Evolutionary conservation across 2,113 vertebrate species (phyloP).

Genomic region (Willisornis vidua): DNA sequence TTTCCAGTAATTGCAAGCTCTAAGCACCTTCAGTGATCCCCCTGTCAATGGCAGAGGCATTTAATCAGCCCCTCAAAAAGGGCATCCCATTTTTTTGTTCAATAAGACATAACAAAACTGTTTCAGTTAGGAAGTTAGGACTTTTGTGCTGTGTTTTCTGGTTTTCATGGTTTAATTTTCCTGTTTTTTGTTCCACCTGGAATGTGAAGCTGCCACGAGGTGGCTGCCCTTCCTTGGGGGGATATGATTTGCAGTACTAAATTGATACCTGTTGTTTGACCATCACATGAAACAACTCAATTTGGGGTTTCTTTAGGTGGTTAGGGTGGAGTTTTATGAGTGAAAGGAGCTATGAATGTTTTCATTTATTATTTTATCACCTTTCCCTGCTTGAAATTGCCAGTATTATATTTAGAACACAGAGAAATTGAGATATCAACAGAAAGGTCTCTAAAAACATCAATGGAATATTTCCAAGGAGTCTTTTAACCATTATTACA

Average conservation of each 20-base stretch:
- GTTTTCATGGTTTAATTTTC: not conserved
- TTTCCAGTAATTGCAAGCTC: not conserved
- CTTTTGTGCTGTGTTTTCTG: not conserved
- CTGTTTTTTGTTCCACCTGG: not conserved
- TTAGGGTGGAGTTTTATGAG: not conserved
- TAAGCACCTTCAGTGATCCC: not conserved
- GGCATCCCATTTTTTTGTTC: not conserved
- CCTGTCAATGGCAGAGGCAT: not conserved
- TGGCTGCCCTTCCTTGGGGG: not conserved
- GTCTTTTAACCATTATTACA: not conserved
- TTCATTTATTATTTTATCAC: not conserved
- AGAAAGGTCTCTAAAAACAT: not conserved
- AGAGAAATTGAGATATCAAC: not conserved
- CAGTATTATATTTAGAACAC: not conserved
- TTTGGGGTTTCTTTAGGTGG: too few species aligned
- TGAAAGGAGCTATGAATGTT: not conserved
- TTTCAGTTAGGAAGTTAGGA: not conserved
- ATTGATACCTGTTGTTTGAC: not conserved
- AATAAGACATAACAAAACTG: not conserved
- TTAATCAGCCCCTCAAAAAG: not conserved
- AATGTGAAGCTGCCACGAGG: not conserved
- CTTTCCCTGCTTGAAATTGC: not conserved
- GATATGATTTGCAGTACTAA: not conserved
- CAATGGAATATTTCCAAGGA: not conserved
- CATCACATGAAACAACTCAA: too few species aligned